Base-by-base conservation (phyloP, 1,140 invertebrate species). In the Leptinotarsa defecta region DNA sequence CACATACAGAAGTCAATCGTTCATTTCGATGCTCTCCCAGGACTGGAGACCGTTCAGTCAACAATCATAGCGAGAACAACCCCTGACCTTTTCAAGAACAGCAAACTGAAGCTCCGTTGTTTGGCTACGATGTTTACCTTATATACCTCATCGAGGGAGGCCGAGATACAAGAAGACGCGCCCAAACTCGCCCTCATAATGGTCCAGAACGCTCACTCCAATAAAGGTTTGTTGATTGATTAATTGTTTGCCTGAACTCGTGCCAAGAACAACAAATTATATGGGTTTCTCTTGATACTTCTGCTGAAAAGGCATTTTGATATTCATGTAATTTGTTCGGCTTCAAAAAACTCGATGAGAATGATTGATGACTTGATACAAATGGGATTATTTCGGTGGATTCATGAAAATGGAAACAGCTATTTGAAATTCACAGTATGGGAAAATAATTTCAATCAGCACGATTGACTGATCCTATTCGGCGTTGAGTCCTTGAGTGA, bases 151-250 rank as follows among this genome's bases (percentile, higher is more conserved):
- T 81, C 80, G 62, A 77, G 81, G 61, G 86, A 86, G 70, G 77
- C 84, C 15, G 84, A 85, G 73, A 81, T 88, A 24, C 81, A 84
- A 63, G 86, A 88, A 73, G 86, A 88, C 71, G 86, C 86, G 20
- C 87, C 87, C 4, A 81, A 86, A 72, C 81, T 87, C 8, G 86
- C 86, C 8, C 85, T 86, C 24, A 86, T 88, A 71, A 83, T 86
- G 81, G 86, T 85, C 48, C 84, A 86, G 20, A 87, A 85, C 48
- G 83, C 83, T 15, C 83, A 79, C 65, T 79, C 73, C 64, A 81
- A 76, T 76, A 77, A 79, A 79, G 81, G 81, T 83, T 13, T 20
- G 71, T 65, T 65, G 63, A 65, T 65, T 65, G 24, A 22, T 20
- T 65, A 65, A 65, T 65, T 65, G 64, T 65, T 20, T 65, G 17